Base-by-base conservation (phyloP, 1,140 invertebrate genomes). In the Anagrus nilaparvatae region DNA sequence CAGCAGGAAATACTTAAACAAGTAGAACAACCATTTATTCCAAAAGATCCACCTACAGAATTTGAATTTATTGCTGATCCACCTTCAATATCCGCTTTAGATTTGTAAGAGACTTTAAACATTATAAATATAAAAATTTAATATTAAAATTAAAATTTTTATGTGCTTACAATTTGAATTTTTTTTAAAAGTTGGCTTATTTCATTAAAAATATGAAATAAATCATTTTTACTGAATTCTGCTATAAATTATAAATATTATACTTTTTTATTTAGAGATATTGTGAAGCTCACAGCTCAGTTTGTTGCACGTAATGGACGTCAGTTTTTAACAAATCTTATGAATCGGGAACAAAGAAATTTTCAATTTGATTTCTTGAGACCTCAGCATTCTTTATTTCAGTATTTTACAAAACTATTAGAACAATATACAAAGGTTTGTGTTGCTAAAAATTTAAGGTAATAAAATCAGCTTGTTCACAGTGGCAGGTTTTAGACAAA, bases 351-450 rank as follows among this genome's bases (percentile, higher is more conserved):
- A 61, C 92, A 97, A 56, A 72, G 93, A 7, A 99, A 99, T 65
- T 97, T 92, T 58, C 95, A 99, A 55, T 99, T 99, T 75, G 97
- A 99, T 66, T 99, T 99, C 63, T 70, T 99, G 4, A 75, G 96
- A 13, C 96, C 97, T 0, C 95, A 99, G 56, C 97, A 99, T 70
- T 97, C 93, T 2, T 76, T 99, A 0, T 99, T 99, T 65, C 89
- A 91, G 56, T 99, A 99, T 65, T 99, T 99, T 60, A 99, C 94
- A 1, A 92, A 97, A 58, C 72, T 99, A 0, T 72, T 99, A 14
- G 95, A 99, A 56, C 97, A 99, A 57, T 99, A 99, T 56, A 98
- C 95, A 0, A 99, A 87, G 77, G 81, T 84, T 59, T 7, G 16
- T 44, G n/a, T n/a, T n/a, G n/a, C n/a, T n/a, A n/a, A n/a, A n/a